Conservation (phyloP, 2,113 vertebrate species). For the Globicephala melas region DNA sequence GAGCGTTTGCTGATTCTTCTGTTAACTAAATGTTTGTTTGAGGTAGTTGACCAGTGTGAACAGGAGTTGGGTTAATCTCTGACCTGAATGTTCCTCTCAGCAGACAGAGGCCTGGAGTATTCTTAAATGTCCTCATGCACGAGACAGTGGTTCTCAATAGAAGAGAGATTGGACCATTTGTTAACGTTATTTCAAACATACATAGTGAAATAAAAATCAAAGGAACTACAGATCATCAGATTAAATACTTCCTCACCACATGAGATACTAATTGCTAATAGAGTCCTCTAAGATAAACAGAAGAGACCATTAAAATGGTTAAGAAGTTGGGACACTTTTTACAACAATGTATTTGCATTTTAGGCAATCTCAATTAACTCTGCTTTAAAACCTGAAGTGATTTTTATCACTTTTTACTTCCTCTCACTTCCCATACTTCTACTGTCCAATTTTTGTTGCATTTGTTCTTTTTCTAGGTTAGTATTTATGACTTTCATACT, state of each 20-base stretch:
- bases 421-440: neutral
- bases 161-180: neutral
- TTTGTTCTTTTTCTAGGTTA: neutral
- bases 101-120: neutral
- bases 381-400: neutral
- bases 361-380: neutral
- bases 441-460: neutral
- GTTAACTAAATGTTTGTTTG: neutral
- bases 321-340: neutral
- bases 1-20: neutral
- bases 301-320: neutral
- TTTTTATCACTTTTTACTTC: neutral
- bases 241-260: neutral
- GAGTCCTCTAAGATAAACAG: neutral
- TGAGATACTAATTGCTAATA: neutral
- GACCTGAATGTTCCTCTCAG: neutral
- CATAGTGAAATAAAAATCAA: constrained; percentile 34
- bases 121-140: neutral
- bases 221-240: neutral
- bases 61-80: neutral
- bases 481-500: neutral
- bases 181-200: neutral
- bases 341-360: neutral
- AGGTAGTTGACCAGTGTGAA: neutral
- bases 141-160: neutral